Conservation (phyloP, 2,113 vertebrate species). For the Saiga tatarica region DNA sequence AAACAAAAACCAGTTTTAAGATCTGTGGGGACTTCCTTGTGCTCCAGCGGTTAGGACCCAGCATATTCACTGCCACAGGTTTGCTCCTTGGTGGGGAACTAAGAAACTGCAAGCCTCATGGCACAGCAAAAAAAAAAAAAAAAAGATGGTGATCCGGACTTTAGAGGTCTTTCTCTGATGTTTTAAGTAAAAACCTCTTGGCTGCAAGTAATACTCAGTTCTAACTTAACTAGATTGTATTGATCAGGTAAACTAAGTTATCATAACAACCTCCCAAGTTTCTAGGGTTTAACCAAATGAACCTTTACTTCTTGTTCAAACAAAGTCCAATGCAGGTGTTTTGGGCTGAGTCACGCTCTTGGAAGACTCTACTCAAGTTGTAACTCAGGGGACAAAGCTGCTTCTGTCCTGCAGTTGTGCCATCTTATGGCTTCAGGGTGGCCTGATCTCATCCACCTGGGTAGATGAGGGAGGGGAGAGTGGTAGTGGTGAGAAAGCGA, state of each 20-base stretch:
- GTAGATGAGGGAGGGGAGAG: not conserved
- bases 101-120: not conserved
- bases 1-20: not conserved
- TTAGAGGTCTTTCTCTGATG: not conserved
- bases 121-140: not conserved
- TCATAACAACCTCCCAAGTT: not conserved
- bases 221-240: not conserved
- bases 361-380: not conserved
- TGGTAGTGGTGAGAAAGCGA: not conserved
- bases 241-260: not conserved
- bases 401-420: not conserved
- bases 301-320: not conserved
- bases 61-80: not conserved
- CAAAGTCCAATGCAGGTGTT: not conserved
- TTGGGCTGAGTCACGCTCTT: not conserved
- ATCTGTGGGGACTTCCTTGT: not conserved
- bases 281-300: not conserved
- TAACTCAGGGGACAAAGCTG: not conserved
- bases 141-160: not conserved
- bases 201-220: not conserved
- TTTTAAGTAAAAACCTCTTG: not conserved
- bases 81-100: not conserved
- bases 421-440: not conserved
- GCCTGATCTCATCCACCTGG: not conserved
- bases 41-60: not conserved